These are phyloP conservation scores for Glossophaga mutica DNA, from an alignment of 2,797 vertebrate genomes.

Conservation along the genomic window DNA sequence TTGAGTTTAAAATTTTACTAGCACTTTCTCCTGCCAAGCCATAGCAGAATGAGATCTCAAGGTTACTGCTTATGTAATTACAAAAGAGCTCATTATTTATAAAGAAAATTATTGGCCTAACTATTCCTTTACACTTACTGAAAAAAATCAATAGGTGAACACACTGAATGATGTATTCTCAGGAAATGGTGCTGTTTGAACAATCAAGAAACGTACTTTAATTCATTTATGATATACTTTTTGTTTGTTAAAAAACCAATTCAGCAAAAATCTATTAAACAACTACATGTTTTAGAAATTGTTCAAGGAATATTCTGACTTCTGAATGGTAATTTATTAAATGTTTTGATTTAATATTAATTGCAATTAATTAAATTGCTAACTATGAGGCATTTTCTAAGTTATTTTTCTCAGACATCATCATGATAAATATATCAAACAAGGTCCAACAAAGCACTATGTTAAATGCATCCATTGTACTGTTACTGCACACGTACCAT, in stretches of 20 bases:
- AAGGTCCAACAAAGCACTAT: background rate
- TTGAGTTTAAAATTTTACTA: slow-evolving; percentile 34
- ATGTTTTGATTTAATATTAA: background rate
- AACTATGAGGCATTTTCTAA: background rate
- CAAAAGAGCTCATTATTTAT: background rate
- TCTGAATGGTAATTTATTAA: background rate
- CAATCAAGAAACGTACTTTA: background rate
- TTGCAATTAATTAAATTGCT: background rate
- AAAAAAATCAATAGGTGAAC: background rate
- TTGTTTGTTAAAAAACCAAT: background rate
- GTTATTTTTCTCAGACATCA: background rate
- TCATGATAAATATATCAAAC: background rate
- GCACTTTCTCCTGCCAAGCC: background rate
- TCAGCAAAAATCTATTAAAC: background rate
- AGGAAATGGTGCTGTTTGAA: background rate
- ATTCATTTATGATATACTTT: background rate
- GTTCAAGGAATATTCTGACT: background rate
- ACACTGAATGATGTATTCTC: background rate
- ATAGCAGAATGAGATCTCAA: background rate
- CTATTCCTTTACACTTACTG: background rate
- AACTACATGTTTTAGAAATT: background rate
- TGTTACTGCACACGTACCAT: background rate
- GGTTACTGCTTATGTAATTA: background rate
- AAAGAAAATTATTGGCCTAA: background rate
- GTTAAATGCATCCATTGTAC: background rate